Base-by-base conservation (phyloP, 2,797 vertebrate species). In the Ctenochaetus hawaiiensis region DNA sequence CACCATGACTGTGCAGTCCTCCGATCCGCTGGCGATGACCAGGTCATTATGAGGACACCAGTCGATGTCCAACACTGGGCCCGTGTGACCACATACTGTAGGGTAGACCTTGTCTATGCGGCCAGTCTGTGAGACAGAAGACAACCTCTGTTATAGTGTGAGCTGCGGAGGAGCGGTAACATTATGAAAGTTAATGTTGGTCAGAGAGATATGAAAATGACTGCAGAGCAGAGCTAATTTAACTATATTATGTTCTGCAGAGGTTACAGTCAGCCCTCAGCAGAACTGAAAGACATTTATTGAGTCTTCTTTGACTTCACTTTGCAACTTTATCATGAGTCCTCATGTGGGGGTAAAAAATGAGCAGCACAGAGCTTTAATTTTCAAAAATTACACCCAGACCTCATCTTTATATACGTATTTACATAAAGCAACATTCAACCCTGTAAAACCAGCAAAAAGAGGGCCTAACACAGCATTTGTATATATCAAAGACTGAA, bases 41-140 rank as follows among this genome's bases (percentile, higher is more conserved):
- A 95, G 97, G 88, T 99, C 98, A 0, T 99, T 98, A 67, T 99
- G 97, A 57, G 98, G 98, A 91, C 98, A 99, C 98, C 98, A 99
- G 72, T 99, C 98, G 23, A 99, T 97, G 93, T 99, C 98, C 87
- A 99, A 91, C 90, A 99, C 98, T 0, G 97, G 98, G 71, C 97
- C 98, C 0, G 97, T 99, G 93, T 99, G 98, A 20, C 98, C 98
- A 58, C 98, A 99, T 30, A 99, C 98, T 10, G 97, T 98, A 0
- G 98, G 98, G 91, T 98, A 98, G 70, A 96, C 95, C 91, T 99
- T 99, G 93, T 99, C 98, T 78, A 99, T 99, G 75, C 98, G 96
- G 52, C 98, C 98, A 4, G 96, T 97, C 98, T 99, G 86, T 0
- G 10, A 75, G 43, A 85, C 59, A 87, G 34, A 76, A 48, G 41